A percentile compares a stretch with the other conserved stretches of the same genome.
phyloP scores from a whole-genome alignment of 1,140 invertebrate species.

The Periplaneta americana region DNA sequence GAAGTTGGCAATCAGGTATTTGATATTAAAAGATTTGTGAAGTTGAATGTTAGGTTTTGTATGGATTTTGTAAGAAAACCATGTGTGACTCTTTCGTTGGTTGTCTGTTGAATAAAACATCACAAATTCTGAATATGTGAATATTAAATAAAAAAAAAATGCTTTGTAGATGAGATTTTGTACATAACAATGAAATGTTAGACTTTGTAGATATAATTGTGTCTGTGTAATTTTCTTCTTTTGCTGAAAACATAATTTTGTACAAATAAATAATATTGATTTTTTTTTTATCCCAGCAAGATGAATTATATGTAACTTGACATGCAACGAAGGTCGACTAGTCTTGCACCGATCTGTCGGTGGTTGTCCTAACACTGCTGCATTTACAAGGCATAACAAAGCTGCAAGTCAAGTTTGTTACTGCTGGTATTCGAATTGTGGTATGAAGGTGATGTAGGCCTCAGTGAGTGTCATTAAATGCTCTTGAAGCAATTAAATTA shows the following conservation, averaged over 20 bases:
- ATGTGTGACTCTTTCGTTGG: not conserved
- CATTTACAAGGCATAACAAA: not conserved
- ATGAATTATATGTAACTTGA: not conserved
- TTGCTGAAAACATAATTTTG: not conserved
- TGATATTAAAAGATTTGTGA: no score
- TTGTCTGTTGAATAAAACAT: not conserved
- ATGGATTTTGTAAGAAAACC: not conserved
- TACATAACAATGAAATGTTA: not conserved
- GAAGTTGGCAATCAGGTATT: not conserved
- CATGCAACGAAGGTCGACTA: not conserved
- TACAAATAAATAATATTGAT: not conserved
- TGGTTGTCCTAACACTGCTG: not conserved
- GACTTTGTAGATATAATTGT: not conserved
- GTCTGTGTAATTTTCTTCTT: not conserved
- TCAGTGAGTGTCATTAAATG: not conserved
- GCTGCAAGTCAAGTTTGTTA: not conserved
- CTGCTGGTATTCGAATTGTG: not conserved
- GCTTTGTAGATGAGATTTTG: not conserved
- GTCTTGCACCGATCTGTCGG: not conserved
- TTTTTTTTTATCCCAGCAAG: not conserved
- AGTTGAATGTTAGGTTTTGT: not conserved
- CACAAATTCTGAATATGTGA: not conserved
- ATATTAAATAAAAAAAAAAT: not conserved
- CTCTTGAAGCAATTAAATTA: conserved; percentile 8
- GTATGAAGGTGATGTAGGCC: not conserved